These are phyloP conservation scores for Cordilura impudica DNA, from an alignment of 2,888 invertebrate genomes.

Conservation along the genomic window DNA sequence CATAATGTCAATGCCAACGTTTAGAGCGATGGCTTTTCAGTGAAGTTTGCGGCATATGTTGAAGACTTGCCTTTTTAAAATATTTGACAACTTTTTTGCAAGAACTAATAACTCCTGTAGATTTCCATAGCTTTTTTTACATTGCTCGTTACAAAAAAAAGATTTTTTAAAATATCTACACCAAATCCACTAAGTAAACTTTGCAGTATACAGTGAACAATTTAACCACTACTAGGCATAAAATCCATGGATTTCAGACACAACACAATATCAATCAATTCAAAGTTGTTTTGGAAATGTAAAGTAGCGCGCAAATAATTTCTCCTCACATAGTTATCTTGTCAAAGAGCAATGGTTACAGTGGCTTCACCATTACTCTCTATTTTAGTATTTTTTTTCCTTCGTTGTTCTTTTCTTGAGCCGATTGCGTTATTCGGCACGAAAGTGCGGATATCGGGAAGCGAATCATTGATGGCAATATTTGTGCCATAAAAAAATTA, in stretches of 20 bases:
- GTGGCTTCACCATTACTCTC: not conserved
- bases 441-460: not conserved
- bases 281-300: not conserved
- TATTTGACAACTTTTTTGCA: conserved; percentile 29
- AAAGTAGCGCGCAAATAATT: not conserved
- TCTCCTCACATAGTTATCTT: not conserved
- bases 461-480: not conserved
- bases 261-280: not conserved
- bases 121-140: conserved; percentile 35
- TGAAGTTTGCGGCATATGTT: conserved; percentile 45
- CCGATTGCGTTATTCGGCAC: not conserved
- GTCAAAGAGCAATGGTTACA: not conserved
- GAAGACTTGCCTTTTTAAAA: conserved; percentile 55
- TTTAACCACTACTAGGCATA: not conserved
- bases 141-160: conserved; percentile 38
- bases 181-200: conserved; percentile 39
- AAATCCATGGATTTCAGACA: conserved; percentile 7
- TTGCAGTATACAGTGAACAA: not conserved
- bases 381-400: not conserved
- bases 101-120: not conserved
- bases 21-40: conserved; percentile 43
- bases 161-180: conserved; percentile 19
- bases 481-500: conserved; percentile 2
- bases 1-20: conserved; percentile 54
- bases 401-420: not conserved